phyloP scores from a whole-genome alignment of 1,140 invertebrate species.

The Zaprionus camerounensis region DNA sequence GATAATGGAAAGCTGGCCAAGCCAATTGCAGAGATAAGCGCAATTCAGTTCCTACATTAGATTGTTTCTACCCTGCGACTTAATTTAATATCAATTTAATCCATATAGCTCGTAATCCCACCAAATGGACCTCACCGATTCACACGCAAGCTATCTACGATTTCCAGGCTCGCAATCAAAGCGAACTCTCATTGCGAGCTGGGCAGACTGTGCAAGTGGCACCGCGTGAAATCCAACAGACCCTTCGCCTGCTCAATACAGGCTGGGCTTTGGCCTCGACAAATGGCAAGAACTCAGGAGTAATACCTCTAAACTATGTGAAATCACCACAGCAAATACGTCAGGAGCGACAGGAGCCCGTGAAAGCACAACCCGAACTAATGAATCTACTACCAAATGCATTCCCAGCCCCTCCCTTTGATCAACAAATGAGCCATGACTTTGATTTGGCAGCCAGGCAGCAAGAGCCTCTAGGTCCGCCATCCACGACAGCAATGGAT shows the following conservation, averaged over 20 bases:
- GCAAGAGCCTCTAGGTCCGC: constrained; percentile 60
- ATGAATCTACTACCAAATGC: constrained; percentile 70
- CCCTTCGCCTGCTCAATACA: constrained; percentile 86
- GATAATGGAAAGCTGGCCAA: constrained; percentile 34
- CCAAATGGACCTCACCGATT: constrained; percentile 90
- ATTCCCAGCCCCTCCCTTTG: constrained; percentile 62
- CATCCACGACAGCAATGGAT: constrained; percentile 51
- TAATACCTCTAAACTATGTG: constrained; percentile 93
- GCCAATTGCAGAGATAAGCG: constrained; percentile 58
- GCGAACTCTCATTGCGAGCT: constrained; percentile 91
- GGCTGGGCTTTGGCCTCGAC: constrained; percentile 91
- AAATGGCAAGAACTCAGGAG: constrained; percentile 89
- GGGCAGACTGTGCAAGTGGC: constrained; percentile 93
- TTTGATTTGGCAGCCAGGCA: constrained; percentile 73
- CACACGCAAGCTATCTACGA: constrained; percentile 90
- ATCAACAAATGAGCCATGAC: constrained; percentile 65
- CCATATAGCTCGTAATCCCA: constrained; percentile 86
- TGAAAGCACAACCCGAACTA: constrained; percentile 57
- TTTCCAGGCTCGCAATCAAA: constrained; percentile 89
- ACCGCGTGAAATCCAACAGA: constrained; percentile 92
- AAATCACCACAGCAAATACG: constrained; percentile 84
- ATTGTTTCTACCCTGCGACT: constrained; percentile 11
- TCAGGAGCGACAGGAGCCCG: constrained; percentile 51
- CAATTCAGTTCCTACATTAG: constrained; percentile 26
- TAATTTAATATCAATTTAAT: constrained; percentile 8